Conservation (phyloP, 2,888 invertebrate species). For the Podabrus alpinus region DNA sequence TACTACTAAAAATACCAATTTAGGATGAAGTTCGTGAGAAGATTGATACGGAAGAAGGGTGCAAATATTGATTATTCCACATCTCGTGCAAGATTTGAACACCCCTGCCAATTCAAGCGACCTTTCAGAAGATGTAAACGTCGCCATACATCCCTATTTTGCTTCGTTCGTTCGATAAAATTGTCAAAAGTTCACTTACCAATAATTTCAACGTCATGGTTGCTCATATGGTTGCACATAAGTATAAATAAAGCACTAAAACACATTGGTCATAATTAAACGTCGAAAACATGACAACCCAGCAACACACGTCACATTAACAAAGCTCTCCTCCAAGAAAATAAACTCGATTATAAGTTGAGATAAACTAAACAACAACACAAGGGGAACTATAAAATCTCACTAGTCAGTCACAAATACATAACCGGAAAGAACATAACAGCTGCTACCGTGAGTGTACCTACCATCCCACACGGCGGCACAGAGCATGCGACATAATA, state of each 20-base stretch:
- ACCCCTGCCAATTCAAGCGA: constrained; percentile 29
- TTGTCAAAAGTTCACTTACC: constrained; percentile 1
- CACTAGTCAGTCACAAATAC: constrained; percentile 13
- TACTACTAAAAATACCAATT: constrained; percentile 15
- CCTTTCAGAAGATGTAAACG: constrained; percentile 17
- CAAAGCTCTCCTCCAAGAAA: constrained; percentile 4
- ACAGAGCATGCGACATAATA: constrained; percentile 31
- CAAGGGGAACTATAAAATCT: constrained; percentile 19
- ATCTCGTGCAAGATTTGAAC: constrained; percentile 38
- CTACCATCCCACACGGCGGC: constrained; percentile 27
- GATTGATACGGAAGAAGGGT: constrained; percentile 40
- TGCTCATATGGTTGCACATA: background rate
- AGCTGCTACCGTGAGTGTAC: constrained; percentile 30
- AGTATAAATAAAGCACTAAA: background rate
- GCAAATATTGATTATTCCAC: constrained; percentile 54
- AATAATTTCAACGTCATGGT: background rate
- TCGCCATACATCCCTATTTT: background rate
- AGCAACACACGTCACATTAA: background rate
- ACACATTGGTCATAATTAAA: background rate
- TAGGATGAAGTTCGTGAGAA: constrained; percentile 17
- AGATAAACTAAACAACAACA: constrained; percentile 15
- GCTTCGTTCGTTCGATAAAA: background rate
- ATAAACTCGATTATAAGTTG: constrained; percentile 13
- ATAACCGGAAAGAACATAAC: constrained; percentile 31
- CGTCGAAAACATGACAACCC: constrained; percentile 5